Conservation (phyloP, 2,113 vertebrate genomes). For the Dasyornis broadbenti region DNA sequence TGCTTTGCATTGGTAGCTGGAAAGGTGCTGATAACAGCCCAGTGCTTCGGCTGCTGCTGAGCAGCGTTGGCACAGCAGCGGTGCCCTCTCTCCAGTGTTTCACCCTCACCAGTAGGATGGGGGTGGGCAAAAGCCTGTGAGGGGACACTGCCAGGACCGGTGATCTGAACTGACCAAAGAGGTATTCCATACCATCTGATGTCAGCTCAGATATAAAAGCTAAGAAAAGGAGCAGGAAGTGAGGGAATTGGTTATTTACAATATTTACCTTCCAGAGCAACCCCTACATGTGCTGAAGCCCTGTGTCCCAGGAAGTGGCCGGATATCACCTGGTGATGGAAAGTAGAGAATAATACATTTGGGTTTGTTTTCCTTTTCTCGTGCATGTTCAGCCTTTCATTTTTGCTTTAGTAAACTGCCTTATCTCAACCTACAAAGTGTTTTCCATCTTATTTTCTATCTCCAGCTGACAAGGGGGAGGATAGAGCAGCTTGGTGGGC, state of each 20-base stretch:
- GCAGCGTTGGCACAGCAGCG: accelerated
- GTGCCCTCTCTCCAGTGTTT: no score
- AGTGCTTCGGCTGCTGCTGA: neutral
- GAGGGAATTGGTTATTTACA: neutral
- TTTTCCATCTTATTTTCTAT: neutral
- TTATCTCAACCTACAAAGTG: neutral
- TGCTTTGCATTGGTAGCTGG: neutral
- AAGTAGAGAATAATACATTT: neutral
- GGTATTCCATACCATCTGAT: accelerated
- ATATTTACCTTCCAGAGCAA: neutral
- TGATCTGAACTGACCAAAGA: neutral
- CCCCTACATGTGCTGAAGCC: neutral
- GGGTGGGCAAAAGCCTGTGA: neutral
- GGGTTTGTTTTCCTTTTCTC: neutral
- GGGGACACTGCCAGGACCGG: neutral
- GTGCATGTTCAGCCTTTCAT: accelerated
- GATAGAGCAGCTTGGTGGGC: neutral
- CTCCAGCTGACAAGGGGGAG: neutral
- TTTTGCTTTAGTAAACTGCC: neutral
- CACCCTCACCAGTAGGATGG: neutral
- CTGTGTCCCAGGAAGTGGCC: neutral
- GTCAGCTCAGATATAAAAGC: neutral
- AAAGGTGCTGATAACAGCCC: neutral
- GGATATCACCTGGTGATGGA: neutral
- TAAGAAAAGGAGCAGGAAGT: neutral